Conservation (phyloP, 2,888 invertebrate species). For the Hydrotaea diabolus region DNA sequence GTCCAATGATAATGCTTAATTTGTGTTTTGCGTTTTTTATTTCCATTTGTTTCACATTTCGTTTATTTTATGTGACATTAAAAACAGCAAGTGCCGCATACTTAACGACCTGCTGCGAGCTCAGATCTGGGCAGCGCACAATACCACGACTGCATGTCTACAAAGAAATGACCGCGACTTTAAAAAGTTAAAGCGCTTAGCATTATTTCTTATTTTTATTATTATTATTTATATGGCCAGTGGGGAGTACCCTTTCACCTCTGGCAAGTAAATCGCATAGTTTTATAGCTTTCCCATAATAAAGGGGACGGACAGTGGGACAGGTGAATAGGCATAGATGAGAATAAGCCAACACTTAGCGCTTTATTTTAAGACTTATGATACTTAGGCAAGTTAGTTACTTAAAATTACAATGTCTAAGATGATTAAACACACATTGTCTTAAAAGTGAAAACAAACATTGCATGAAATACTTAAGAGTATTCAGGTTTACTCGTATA, state of each 20-base stretch:
- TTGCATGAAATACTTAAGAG: no score
- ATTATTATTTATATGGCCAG: slow-evolving; percentile 8
- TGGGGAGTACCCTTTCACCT: slow-evolving; percentile 22
- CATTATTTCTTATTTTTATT: slow-evolving; percentile 7
- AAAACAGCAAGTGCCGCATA: slow-evolving; percentile 58
- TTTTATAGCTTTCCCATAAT: slow-evolving; percentile 7
- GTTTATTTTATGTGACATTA: slow-evolving; percentile 57
- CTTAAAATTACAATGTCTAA: no score
- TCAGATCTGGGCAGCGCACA: not conserved
- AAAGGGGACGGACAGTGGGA: not conserved
- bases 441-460: no score
- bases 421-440: no score
- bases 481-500: no score
- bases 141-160: not conserved
- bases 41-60: slow-evolving; percentile 31
- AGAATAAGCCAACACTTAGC: no score
- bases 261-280: not conserved
- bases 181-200: not conserved
- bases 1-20: slow-evolving; percentile 21
- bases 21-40: slow-evolving; percentile 40
- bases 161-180: not conserved
- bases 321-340: not conserved
- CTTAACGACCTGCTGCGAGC: slow-evolving; percentile 55
- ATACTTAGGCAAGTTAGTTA: no score
- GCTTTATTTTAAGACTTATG: no score